Percentiles rank a stretch among this genome's conserved stretches.
These are phyloP conservation scores for Bruchidius siliquastri DNA, from an alignment of 2,888 invertebrate species.

Conservation along the genomic window DNA sequence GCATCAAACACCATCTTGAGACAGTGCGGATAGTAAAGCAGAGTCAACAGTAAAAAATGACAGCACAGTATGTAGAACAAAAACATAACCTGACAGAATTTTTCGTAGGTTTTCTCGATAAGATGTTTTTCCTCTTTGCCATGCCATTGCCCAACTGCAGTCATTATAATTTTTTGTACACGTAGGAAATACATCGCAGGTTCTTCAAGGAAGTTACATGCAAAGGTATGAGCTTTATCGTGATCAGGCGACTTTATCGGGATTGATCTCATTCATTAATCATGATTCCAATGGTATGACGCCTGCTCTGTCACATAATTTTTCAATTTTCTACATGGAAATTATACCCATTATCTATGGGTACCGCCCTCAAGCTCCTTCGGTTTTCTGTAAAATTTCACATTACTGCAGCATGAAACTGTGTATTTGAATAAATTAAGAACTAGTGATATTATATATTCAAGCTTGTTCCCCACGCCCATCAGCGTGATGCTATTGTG, in stretches of 20 bases:
- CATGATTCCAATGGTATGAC: not conserved
- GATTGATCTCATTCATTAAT: not conserved
- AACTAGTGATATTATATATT: too few species aligned
- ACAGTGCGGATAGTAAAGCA: not conserved
- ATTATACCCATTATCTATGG: not conserved
- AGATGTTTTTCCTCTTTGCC: conserved; percentile 1
- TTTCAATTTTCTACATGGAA: not conserved
- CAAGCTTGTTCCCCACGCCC: too few species aligned
- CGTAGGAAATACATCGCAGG: not conserved
- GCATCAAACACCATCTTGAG: not conserved
- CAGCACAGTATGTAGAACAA: not conserved
- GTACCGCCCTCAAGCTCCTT: not conserved
- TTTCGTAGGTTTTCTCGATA: not conserved
- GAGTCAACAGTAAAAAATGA: not conserved
- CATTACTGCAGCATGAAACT: too few species aligned
- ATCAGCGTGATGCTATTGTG: too few species aligned
- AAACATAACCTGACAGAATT: not conserved
- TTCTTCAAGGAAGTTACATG: not conserved
- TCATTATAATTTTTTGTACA: not conserved
- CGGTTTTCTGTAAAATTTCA: too few species aligned
- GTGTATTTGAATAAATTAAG: too few species aligned
- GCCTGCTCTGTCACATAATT: not conserved
- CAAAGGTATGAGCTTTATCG: not conserved
- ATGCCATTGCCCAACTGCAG: conserved; percentile 8
- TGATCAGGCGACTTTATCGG: too few species aligned